Evolutionary conservation across 2,888 invertebrate species (phyloP), one percentile per base, ranked within the genome.

Genomic region (Drosophila hamatofila): DNA sequence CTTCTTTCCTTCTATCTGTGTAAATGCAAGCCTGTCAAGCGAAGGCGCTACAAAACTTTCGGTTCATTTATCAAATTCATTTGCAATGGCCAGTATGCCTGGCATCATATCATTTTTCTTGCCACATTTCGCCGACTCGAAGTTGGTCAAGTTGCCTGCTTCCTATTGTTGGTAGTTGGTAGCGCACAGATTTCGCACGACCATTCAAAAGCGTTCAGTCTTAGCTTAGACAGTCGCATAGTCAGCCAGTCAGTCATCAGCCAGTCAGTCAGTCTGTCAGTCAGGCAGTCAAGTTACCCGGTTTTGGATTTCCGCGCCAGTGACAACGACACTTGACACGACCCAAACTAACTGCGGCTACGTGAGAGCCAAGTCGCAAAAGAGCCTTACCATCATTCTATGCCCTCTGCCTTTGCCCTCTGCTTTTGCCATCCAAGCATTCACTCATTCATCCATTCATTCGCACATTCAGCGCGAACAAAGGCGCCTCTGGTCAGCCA

Each of bases 261-360:
- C 2, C 41, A 60, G 64, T 60, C 62, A 46, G 64, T 59, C 54
- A 56, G 69, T 64, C 75, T 64, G 62, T 51, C 66, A 42, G 48
- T 63, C 60, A 51, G 41, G 57, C 58, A 59, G 65, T 67, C 69
- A 68, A 54, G 52, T 62, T 61, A 49, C 56, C 72, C 62, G 77
- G 68, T 76, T 76, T 83, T 72, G 72, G 78, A 85, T 83, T 83
- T 83, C 83, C 80, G 73, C 80, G 77, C 72, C 69, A 79, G 42
- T 68, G 66, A 74, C 65, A 66, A 78, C 69, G 86, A 86, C 86
- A 86, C 84, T 84, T 83, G 83, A 84, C 84, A 86, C 84, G 86
- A 75, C 77, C 81, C 67, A 56, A 83, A 80, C 83, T 70, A 74
- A 72, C 77, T 57, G 70, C 54, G 69, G 67, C 69, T 78, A 73